A percentile compares a stretch with the other conserved stretches of the same genome.
Evolutionary conservation across 1,140 invertebrate genomes (phyloP).

Genomic region (Drosophila nebulosa): DNA sequence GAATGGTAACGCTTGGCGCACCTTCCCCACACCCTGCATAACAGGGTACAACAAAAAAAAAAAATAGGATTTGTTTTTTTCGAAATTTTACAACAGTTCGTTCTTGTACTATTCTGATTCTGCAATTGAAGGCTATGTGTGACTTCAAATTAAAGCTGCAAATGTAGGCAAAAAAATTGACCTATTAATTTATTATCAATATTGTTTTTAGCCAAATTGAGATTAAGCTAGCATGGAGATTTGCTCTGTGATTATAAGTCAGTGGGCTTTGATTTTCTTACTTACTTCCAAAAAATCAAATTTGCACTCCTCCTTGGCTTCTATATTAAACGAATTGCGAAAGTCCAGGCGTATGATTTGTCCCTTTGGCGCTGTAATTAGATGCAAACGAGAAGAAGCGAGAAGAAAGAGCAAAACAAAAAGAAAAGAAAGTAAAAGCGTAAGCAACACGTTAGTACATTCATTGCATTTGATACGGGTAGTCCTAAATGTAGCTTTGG

Average conservation of each 20-base stretch:
- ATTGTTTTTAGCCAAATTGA: no score
- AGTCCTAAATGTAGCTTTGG: constrained; percentile 14
- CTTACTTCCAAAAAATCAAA: constrained; percentile 91
- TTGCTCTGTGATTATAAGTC: no score
- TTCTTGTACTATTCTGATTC: background rate
- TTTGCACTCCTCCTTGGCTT: constrained; percentile 87
- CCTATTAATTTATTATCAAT: no score
- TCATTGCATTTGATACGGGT: background rate
- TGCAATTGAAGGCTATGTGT: no score
- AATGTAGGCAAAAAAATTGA: no score
- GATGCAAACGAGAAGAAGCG: constrained; percentile 23
- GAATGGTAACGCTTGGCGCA: background rate
- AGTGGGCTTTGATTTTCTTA: background rate
- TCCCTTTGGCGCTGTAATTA: constrained; percentile 87
- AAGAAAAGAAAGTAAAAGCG: background rate
- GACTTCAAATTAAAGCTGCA: no score
- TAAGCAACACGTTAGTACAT: constrained; percentile 28
- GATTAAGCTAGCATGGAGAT: no score
- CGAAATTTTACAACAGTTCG: constrained; percentile 3
- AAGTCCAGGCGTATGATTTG: constrained; percentile 91
- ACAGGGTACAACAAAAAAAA: background rate
- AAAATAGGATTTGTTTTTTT: background rate
- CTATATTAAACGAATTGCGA: constrained; percentile 90
- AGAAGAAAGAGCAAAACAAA: background rate
- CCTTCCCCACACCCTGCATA: background rate